Conservation (phyloP, 2,888 invertebrate genomes). For the Agrochola lota region DNA sequence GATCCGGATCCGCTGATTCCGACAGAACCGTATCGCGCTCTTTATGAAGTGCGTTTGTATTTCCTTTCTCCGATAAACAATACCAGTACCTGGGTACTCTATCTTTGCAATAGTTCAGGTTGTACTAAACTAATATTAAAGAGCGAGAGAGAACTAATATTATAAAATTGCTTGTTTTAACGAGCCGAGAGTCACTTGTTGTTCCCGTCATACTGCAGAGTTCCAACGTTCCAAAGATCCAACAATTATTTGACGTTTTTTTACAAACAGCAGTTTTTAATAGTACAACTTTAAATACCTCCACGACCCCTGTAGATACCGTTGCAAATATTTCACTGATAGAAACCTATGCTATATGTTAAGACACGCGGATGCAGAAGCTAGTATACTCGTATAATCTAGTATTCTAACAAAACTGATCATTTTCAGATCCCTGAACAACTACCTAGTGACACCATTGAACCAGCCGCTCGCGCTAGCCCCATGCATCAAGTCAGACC, state of each 20-base stretch:
- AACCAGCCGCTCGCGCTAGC: constrained; percentile 72
- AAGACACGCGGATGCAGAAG: background rate
- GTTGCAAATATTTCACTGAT: background rate
- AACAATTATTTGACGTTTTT: too few species aligned
- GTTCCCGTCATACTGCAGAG: background rate
- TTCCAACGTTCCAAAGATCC: too few species aligned
- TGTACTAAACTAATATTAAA: background rate
- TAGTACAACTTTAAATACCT: background rate
- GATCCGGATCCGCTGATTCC: background rate
- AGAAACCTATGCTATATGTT: background rate
- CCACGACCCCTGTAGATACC: background rate
- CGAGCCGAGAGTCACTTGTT: background rate
- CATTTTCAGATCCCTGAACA: constrained; percentile 76
- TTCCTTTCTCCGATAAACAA: background rate
- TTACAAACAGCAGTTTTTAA: background rate
- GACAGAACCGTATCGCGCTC: constrained; percentile 5
- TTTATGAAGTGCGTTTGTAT: background rate
- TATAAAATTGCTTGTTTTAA: background rate
- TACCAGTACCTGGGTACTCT: background rate
- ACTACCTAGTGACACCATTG: constrained; percentile 75
- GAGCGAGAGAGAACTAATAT: background rate
- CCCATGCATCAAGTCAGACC: constrained; percentile 76
- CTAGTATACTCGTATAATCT: background rate
- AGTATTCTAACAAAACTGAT: constrained; percentile 8
- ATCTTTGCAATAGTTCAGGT: background rate